Conservation (phyloP, 2,797 vertebrate genomes). For the Mus spretus region DNA sequence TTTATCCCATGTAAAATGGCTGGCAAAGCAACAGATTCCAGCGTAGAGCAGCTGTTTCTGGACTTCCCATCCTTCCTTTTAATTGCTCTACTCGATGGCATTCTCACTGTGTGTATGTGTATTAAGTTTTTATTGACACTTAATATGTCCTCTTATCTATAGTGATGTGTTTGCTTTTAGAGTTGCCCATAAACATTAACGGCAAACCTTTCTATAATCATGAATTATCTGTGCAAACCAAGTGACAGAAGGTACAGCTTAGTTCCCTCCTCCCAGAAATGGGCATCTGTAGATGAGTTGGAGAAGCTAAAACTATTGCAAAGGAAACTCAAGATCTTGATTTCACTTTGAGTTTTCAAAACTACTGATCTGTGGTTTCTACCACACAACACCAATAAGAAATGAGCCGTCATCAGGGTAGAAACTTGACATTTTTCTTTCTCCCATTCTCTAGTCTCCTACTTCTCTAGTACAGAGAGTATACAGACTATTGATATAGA, state of each 20-base stretch:
- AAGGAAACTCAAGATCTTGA: neutral
- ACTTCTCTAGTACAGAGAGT: neutral
- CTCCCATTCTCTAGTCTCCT: neutral
- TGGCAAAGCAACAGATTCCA: neutral
- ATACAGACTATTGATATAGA: neutral
- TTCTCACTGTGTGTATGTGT: neutral
- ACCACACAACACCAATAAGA: neutral
- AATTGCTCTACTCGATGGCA: neutral
- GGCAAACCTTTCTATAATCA: conserved; percentile 1
- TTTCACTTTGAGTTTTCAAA: conserved; percentile 22
- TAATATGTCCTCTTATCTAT: conserved; percentile 16
- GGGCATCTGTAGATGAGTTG: conserved; percentile 9
- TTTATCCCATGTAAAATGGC: neutral
- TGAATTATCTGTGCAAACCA: conserved; percentile 2
- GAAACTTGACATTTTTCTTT: neutral
- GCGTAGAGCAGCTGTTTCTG: neutral
- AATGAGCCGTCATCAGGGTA: neutral
- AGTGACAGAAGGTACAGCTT: neutral
- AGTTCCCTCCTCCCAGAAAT: neutral
- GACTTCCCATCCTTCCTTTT: conserved; percentile 27
- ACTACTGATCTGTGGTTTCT: conserved; percentile 22
- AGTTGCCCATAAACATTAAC: conserved; percentile 10
- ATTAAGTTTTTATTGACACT: neutral
- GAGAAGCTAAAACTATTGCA: neutral
- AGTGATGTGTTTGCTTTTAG: conserved; percentile 27